These are phyloP conservation scores for Hymenopus coronatus DNA, from an alignment of 2,888 invertebrate genomes.

Conservation along the genomic window DNA sequence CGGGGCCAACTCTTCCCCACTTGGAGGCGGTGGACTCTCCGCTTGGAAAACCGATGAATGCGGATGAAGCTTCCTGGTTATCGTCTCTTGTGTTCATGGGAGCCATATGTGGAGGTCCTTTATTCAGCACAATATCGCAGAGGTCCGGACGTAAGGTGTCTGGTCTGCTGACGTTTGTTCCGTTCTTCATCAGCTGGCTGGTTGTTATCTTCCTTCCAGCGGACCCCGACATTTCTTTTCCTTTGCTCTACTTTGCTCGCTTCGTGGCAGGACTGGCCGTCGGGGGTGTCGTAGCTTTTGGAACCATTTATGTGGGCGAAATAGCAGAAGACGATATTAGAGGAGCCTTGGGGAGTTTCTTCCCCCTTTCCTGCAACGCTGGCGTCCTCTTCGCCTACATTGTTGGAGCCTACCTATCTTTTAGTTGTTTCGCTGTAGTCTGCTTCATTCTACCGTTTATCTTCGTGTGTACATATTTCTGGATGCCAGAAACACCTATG, in stretches of 20 bases:
- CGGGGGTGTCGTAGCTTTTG: conserved; percentile 54
- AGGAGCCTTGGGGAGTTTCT: conserved; percentile 57
- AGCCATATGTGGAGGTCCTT: conserved; percentile 44
- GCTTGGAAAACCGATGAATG: conserved; percentile 48
- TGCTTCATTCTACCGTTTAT: conserved; percentile 51
- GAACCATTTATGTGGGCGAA: conserved; percentile 62
- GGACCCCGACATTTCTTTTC: neutral
- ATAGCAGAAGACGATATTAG: conserved; percentile 56
- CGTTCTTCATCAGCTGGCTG: conserved; percentile 10
- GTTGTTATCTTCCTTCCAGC: neutral
- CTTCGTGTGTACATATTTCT: conserved; percentile 49
- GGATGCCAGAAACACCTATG: conserved; percentile 61
- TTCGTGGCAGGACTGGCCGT: conserved; percentile 57
- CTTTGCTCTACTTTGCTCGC: conserved; percentile 44
- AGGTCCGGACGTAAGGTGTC: conserved; percentile 1
- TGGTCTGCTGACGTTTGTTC: conserved; percentile 14
- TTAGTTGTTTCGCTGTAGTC: conserved; percentile 52
- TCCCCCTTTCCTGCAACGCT: conserved; percentile 54
- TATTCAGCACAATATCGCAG: neutral
- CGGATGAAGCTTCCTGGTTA: conserved; percentile 53
- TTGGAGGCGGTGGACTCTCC: conserved; percentile 49
- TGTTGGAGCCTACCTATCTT: conserved; percentile 52
- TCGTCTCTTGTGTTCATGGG: conserved; percentile 56
- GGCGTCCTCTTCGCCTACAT: conserved; percentile 51
- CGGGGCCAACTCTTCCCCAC: conserved; percentile 54